Conservation (phyloP, 2,888 invertebrate genomes). For the Monochamus alternatus region DNA sequence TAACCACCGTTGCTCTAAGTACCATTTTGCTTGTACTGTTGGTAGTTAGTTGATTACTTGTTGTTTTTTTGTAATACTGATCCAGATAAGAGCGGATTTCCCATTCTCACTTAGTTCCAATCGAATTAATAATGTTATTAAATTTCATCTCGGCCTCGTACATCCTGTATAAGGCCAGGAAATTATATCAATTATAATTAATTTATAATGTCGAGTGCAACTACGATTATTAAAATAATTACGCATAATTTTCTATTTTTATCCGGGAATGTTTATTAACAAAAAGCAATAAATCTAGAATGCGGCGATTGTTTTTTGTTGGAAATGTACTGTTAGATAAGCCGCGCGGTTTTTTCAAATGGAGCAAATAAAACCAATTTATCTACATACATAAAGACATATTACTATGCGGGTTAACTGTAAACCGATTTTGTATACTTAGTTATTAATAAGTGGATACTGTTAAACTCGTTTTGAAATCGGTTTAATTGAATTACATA, state of each 20-base stretch:
- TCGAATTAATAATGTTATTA: neutral
- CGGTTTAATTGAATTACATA: conserved; percentile 22
- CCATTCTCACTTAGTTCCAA: neutral
- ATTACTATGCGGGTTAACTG: neutral
- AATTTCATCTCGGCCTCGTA: neutral
- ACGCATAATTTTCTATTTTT: conserved; percentile 30
- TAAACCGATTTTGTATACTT: neutral
- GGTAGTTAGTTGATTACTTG: neutral
- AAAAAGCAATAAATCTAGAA: conserved; percentile 36
- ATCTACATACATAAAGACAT: conserved; percentile 25
- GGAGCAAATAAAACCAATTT: conserved; percentile 24
- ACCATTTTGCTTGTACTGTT: too few species aligned
- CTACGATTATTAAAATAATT: conserved; percentile 31
- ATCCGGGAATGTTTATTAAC: conserved; percentile 22
- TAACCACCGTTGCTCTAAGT: too few species aligned
- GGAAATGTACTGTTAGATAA: conserved; percentile 37
- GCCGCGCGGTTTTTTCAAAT: conserved; percentile 11
- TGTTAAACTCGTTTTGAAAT: conserved; percentile 20
- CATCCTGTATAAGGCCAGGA: neutral
- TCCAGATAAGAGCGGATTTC: neutral
- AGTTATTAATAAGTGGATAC: conserved; percentile 27
- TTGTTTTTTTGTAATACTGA: neutral
- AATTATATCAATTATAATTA: conserved; percentile 18
- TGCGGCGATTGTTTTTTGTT: conserved; percentile 36
- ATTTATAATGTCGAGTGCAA: conserved; percentile 21